phyloP scores from a whole-genome alignment of 2,888 invertebrate species.

The Drosophila siamana region DNA sequence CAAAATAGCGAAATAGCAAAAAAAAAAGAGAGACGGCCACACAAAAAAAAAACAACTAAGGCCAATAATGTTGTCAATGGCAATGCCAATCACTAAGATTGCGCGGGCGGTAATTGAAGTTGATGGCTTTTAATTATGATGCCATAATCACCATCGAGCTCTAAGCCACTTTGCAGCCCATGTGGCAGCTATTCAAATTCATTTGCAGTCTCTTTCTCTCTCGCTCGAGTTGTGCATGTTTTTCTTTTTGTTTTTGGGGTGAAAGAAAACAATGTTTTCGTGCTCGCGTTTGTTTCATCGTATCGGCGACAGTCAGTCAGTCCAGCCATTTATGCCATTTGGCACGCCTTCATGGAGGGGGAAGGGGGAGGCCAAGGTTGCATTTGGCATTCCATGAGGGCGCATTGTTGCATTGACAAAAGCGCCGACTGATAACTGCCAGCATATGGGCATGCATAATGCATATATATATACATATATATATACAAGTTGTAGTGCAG shows the following conservation, averaged over 20 bases:
- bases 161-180: not conserved
- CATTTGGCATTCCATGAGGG: slow-evolving; percentile 67
- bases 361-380: slow-evolving; percentile 70
- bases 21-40: slow-evolving; percentile 30
- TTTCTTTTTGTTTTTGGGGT: not conserved
- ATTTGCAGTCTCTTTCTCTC: slow-evolving; percentile 1
- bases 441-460: slow-evolving; percentile 41
- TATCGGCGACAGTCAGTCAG: no score
- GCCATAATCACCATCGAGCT: no score
- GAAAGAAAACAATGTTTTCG: not conserved
- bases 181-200: slow-evolving; percentile 1
- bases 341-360: slow-evolving; percentile 51
- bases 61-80: slow-evolving; percentile 53
- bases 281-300: not conserved
- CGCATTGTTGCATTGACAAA: slow-evolving; percentile 59
- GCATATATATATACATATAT: no score
- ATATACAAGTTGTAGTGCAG: no score
- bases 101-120: slow-evolving; percentile 19
- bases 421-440: slow-evolving; percentile 37
- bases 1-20: slow-evolving; percentile 5
- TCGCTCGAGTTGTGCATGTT: not conserved
- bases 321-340: slow-evolving; percentile 50
- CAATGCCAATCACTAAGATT: slow-evolving; percentile 35
- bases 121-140: slow-evolving; percentile 19
- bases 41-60: slow-evolving; percentile 30